phyloP scores from a whole-genome alignment of 64 coral and sea anemone genomes.

The Dendronephthya gigantea region DNA sequence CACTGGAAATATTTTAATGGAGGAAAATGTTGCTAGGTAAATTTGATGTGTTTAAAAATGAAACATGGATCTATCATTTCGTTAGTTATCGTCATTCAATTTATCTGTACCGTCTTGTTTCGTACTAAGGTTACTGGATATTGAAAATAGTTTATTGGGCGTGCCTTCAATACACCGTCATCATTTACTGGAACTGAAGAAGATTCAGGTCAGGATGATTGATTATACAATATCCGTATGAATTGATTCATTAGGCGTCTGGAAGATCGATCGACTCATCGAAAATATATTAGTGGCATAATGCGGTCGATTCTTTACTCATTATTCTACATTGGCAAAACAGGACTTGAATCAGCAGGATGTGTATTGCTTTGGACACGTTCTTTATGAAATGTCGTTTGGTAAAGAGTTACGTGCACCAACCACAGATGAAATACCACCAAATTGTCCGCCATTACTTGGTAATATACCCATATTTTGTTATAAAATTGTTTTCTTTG shows the following conservation, averaged over 20 bases:
- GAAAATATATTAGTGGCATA: too few species aligned
- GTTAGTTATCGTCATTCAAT: too few species aligned
- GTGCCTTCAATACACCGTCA: constrained; percentile 77
- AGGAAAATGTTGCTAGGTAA: constrained; percentile 87
- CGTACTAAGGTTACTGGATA: constrained; percentile 52
- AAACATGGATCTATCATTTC: too few species aligned
- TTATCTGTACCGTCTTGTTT: not conserved
- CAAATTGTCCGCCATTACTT: constrained; percentile 58
- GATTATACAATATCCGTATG: too few species aligned
- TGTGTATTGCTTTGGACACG: constrained; percentile 94
- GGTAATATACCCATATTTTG: constrained; percentile 17
- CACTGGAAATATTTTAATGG: constrained; percentile 76
- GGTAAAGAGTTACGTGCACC: constrained; percentile 58
- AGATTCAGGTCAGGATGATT: constrained; percentile 51
- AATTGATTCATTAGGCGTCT: too few species aligned
- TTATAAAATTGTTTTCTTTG: not conserved
- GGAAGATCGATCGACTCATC: too few species aligned
- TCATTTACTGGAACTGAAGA: constrained; percentile 77
- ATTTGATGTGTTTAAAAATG: not conserved
- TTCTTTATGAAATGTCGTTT: constrained; percentile 90
- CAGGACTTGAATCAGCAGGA: constrained; percentile 71
- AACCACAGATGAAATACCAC: constrained; percentile 55
- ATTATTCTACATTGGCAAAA: not conserved
- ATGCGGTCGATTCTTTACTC: not conserved
- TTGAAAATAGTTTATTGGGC: constrained; percentile 79